Conservation (phyloP, 2,888 invertebrate genomes). For the Megalurothrips usitatus region DNA sequence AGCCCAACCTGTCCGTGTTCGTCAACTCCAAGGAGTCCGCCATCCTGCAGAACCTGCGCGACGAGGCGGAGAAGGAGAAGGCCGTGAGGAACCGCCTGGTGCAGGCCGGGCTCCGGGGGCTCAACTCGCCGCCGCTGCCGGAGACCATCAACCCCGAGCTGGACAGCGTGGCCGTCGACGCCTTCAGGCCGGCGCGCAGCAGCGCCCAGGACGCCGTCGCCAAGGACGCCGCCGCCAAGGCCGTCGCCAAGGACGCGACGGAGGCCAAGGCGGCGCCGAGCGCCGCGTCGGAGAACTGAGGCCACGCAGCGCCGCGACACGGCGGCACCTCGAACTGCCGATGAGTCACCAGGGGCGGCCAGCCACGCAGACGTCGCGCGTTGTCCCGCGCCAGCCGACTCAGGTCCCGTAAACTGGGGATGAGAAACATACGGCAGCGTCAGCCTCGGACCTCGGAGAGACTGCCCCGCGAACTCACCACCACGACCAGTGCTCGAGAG, state of each 20-base stretch:
- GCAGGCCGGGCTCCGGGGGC: neutral
- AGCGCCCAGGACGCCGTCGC: neutral
- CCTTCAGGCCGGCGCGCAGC: neutral
- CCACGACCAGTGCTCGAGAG: no score
- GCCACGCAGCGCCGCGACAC: neutral
- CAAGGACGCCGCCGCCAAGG: neutral
- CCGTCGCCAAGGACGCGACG: neutral
- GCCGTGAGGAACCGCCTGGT: slow-evolving; percentile 33
- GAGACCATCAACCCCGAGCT: slow-evolving; percentile 2
- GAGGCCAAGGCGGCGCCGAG: neutral
- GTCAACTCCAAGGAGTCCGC: slow-evolving; percentile 47
- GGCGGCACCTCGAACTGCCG: neutral
- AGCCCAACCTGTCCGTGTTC: slow-evolving; percentile 45
- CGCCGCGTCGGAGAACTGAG: neutral
- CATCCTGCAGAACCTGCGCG: slow-evolving; percentile 45
- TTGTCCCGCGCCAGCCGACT: no score
- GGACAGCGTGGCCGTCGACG: slow-evolving; percentile 1
- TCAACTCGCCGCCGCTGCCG: neutral
- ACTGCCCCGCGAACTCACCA: no score
- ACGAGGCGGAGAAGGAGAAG: slow-evolving; percentile 45
- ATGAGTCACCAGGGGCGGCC: no score
- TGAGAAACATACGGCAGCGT: no score
- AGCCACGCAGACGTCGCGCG: no score
- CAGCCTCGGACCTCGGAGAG: no score
- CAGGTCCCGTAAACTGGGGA: no score